Evolutionary conservation across 2,797 vertebrate species (phyloP).

Genomic region (Psittacula echo): DNA sequence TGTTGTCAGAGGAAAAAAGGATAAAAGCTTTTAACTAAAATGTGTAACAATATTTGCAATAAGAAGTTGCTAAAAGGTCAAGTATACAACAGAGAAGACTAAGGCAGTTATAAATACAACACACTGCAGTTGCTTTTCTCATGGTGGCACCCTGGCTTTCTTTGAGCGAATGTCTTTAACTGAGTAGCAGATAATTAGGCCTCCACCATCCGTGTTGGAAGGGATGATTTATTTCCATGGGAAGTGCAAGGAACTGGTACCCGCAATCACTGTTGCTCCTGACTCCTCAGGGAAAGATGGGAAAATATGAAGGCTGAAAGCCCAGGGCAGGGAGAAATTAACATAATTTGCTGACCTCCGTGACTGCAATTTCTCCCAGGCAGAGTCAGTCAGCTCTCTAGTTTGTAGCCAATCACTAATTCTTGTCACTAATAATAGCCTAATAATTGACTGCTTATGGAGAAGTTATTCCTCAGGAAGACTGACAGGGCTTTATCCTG

Average conservation of each 20-base stretch:
- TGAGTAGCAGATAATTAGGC: neutral
- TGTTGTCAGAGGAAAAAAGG: neutral
- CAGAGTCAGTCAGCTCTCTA: neutral
- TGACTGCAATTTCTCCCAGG: neutral
- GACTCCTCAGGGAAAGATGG: neutral
- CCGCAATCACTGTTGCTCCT: neutral
- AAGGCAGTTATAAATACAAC: neutral
- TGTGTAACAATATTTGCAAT: neutral
- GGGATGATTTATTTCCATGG: neutral
- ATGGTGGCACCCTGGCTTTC: neutral
- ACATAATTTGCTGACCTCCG: neutral
- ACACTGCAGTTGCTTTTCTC: neutral
- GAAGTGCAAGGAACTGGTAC: neutral
- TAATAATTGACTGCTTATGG: slow-evolving; percentile 53
- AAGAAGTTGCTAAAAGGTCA: neutral
- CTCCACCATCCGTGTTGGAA: neutral
- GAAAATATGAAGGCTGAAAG: neutral
- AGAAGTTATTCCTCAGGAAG: slow-evolving; percentile 22
- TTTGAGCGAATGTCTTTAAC: neutral
- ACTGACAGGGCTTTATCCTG: neutral
- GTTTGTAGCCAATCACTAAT: neutral
- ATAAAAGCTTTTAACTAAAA: neutral
- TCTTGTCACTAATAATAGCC: slow-evolving; percentile 36
- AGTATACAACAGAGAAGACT: neutral
- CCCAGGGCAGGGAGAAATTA: neutral